Evolutionary conservation across 1,140 invertebrate genomes (phyloP).

Genomic region (Amyelois transitella): DNA sequence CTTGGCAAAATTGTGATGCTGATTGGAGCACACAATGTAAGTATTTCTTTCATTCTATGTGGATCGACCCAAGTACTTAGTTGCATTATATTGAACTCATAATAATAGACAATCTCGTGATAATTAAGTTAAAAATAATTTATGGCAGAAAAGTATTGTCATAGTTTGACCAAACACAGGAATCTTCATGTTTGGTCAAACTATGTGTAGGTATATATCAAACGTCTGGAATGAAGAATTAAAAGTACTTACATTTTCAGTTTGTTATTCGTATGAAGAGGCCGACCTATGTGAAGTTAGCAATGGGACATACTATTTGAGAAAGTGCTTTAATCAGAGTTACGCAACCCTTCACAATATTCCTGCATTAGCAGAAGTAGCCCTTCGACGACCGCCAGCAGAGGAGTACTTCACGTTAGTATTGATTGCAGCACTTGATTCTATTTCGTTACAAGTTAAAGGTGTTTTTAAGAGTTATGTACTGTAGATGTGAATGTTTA

Average conservation of each 20-base stretch:
- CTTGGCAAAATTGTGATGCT: conserved; percentile 85
- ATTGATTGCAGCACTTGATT: too few relatives aligned
- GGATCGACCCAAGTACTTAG: neutral
- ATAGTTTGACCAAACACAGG: neutral
- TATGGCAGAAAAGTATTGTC: neutral
- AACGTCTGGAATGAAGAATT: neutral
- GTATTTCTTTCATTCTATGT: conserved; percentile 22
- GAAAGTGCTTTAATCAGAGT: conserved; percentile 74
- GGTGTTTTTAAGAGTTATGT: too few relatives aligned
- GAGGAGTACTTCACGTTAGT: conserved; percentile 90
- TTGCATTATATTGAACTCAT: too few relatives aligned
- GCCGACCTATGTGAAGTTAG: conserved; percentile 74
- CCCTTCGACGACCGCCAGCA: conserved; percentile 81
- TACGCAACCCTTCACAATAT: conserved; percentile 70
- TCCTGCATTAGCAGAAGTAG: conserved; percentile 70
- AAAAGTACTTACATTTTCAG: conserved; percentile 39
- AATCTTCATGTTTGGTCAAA: neutral
- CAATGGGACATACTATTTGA: conserved; percentile 81
- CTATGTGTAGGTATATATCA: too few relatives aligned
- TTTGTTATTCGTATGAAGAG: conserved; percentile 81
- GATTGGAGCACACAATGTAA: conserved; percentile 83
- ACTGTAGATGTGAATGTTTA: too few relatives aligned
- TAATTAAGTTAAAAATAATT: neutral
- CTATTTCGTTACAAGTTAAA: too few relatives aligned
- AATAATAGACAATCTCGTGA: too few relatives aligned